Conservation (phyloP, 1,140 invertebrate genomes). For the Magallana ariakensis region DNA sequence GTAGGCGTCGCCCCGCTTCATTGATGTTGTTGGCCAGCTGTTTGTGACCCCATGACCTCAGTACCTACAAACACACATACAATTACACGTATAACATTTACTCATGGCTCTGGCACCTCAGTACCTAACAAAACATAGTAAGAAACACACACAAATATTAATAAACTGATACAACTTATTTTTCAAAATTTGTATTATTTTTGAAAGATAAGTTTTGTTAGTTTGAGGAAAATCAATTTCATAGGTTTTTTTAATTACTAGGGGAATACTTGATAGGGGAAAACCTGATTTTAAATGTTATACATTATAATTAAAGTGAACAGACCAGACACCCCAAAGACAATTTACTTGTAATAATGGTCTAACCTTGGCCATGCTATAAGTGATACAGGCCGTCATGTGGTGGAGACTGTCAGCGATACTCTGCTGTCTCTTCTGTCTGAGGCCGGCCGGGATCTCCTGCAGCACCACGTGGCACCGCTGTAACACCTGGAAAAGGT, state of each 20-base stretch:
- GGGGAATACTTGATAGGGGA: too few relatives aligned
- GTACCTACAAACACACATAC: constrained; percentile 63
- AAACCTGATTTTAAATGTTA: too few relatives aligned
- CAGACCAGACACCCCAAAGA: too few relatives aligned
- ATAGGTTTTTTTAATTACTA: too few relatives aligned
- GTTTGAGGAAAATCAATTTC: too few relatives aligned
- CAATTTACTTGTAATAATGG: too few relatives aligned
- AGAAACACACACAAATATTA: too few relatives aligned
- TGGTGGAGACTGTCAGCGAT: constrained; percentile 79
- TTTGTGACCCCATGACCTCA: constrained; percentile 77
- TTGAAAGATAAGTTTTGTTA: too few relatives aligned
- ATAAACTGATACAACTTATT: neutral
- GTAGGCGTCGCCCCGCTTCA: constrained; percentile 73
- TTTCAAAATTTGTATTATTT: neutral
- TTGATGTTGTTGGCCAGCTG: constrained; percentile 74
- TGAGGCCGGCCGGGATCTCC: constrained; percentile 75
- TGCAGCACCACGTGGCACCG: constrained; percentile 76
- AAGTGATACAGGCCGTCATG: constrained; percentile 79
- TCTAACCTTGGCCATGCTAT: constrained; percentile 77
- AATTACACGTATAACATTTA: constrained; percentile 53
- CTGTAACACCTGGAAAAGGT: constrained; percentile 71
- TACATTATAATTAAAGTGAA: too few relatives aligned
- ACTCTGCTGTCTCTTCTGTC: constrained; percentile 73
- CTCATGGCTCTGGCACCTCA: constrained; percentile 77
- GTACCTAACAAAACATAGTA: constrained; percentile 61